Percentiles rank a stretch among this genome's conserved stretches.
Evolutionary conservation across 2,113 vertebrate genomes (phyloP).

Genomic region (Trematocara zebra): DNA sequence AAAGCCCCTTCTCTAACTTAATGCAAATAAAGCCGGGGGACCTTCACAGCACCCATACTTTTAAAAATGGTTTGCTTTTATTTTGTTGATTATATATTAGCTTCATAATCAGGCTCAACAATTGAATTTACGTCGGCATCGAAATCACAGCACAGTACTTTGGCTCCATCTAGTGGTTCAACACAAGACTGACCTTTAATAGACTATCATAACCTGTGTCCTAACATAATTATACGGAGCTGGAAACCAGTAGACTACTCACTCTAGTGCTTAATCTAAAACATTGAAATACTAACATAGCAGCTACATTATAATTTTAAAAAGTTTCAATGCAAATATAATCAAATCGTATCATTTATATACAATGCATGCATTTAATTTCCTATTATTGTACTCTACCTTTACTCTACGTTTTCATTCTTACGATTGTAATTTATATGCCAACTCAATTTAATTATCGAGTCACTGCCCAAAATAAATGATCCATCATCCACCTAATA

Average conservation of each 20-base stretch:
- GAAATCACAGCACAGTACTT: neutral
- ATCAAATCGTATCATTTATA: neutral
- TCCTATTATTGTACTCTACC: neutral
- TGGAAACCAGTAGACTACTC: neutral
- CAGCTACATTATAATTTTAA: neutral
- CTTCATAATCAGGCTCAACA: neutral
- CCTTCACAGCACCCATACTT: neutral
- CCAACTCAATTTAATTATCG: neutral
- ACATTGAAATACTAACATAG: neutral
- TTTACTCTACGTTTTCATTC: neutral
- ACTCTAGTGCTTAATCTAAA: neutral
- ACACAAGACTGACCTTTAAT: neutral
- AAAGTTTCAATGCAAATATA: neutral
- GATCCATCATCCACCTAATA: neutral
- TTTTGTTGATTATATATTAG: neutral
- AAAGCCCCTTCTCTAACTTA: neutral
- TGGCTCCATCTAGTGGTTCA: slow-evolving; percentile 36
- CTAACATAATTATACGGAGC: neutral
- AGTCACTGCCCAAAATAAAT: neutral
- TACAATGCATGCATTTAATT: neutral
- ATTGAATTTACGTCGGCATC: accelerated
- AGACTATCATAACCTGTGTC: too few species aligned
- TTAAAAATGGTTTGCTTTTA: neutral
- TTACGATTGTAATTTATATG: neutral
- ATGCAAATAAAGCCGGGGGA: accelerated